Conservation (phyloP, 2,113 vertebrate species). For the Odobenus rosmarus region DNA sequence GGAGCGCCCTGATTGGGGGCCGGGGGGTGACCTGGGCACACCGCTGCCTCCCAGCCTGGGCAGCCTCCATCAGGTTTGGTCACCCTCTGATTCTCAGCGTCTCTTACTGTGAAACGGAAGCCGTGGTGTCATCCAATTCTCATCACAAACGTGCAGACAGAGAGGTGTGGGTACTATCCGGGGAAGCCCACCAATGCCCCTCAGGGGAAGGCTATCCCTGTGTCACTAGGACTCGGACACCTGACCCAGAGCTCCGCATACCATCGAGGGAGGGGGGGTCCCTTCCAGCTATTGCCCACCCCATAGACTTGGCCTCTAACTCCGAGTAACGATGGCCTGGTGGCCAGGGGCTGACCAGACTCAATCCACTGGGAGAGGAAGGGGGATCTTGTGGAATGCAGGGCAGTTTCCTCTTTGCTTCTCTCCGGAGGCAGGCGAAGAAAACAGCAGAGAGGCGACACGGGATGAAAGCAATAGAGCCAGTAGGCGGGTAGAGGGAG, state of each 20-base stretch:
- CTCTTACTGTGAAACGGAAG: background rate
- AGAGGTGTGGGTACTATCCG: accelerated
- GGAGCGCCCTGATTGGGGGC: accelerated
- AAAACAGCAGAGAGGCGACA: background rate
- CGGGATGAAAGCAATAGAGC: background rate
- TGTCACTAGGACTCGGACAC: accelerated
- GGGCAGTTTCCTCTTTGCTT: background rate
- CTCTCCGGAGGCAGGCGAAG: background rate
- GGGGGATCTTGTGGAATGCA: background rate
- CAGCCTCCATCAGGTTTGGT: background rate
- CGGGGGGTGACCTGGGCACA: background rate
- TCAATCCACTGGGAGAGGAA: background rate
- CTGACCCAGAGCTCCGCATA: background rate
- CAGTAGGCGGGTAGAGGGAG: background rate
- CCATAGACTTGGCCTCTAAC: background rate
- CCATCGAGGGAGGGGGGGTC: background rate
- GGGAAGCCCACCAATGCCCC: background rate
- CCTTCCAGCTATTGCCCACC: background rate
- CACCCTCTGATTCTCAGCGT: background rate
- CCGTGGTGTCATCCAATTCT: no score
- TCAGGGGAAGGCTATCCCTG: no score
- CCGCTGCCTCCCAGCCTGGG: background rate
- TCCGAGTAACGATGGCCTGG: background rate
- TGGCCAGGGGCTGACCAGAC: background rate
- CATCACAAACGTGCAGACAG: background rate